phyloP scores from a whole-genome alignment of 2,888 invertebrate species.

The Timema cristinae region DNA sequence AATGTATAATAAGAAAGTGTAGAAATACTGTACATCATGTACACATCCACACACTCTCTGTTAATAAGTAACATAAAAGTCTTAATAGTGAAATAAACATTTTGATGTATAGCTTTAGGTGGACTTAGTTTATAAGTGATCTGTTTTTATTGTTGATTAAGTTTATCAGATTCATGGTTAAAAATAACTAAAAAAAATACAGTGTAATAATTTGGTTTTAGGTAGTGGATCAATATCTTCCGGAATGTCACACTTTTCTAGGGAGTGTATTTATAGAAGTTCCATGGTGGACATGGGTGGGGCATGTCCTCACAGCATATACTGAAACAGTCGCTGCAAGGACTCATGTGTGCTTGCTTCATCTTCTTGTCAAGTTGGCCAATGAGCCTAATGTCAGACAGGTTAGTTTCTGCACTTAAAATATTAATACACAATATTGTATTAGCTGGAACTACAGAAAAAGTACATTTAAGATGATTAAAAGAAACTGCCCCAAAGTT shows the following conservation, averaged over 20 bases:
- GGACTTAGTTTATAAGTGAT: background rate
- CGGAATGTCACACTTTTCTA: constrained; percentile 66
- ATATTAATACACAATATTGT: too few relatives aligned
- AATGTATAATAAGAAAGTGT: too few relatives aligned
- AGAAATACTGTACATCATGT: too few relatives aligned
- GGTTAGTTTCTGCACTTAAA: constrained; percentile 37
- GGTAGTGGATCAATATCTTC: constrained; percentile 61
- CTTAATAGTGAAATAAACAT: too few relatives aligned
- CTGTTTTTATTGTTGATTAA: background rate
- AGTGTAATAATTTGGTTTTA: constrained; percentile 32
- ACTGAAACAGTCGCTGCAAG: constrained; percentile 46
- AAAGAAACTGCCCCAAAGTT: too few relatives aligned
- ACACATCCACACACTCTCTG: too few relatives aligned
- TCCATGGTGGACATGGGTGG: constrained; percentile 61
- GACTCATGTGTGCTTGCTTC: constrained; percentile 60
- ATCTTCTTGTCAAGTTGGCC: constrained; percentile 66
- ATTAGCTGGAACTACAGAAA: too few relatives aligned
- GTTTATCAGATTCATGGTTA: background rate
- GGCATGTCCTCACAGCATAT: constrained; percentile 44
- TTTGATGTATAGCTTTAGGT: too few relatives aligned
- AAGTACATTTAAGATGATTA: too few relatives aligned
- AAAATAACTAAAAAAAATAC: background rate
- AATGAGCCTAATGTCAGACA: constrained; percentile 68
- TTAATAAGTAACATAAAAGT: too few relatives aligned
- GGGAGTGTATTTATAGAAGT: constrained; percentile 65